These are phyloP conservation scores for Cacatua alba DNA, from an alignment of 2,113 vertebrate genomes.

Conservation along the genomic window DNA sequence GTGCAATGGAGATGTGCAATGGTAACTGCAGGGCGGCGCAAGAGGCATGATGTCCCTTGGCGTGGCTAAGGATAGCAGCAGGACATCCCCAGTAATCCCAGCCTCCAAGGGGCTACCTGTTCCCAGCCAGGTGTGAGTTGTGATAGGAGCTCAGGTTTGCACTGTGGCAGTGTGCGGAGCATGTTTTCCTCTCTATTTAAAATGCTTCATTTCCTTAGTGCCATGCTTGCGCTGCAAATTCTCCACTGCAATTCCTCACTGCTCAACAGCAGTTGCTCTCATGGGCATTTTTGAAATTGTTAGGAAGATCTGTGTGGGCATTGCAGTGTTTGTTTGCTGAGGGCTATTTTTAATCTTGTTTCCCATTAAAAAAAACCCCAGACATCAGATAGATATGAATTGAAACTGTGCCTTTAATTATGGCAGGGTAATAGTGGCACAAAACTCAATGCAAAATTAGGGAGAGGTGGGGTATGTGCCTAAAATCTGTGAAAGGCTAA, in stretches of 20 bases:
- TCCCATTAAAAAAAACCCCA: neutral
- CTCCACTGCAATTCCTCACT: neutral
- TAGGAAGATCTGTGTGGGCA: neutral
- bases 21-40: neutral
- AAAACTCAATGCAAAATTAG: neutral
- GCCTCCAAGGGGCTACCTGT: fast-evolving
- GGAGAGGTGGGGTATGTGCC: neutral
- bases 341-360: slow-evolving; percentile 22
- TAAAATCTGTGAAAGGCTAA: neutral
- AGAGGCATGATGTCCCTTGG: neutral
- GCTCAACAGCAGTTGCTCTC: neutral
- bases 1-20: neutral
- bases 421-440: neutral
- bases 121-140: neutral
- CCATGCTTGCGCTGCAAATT: neutral
- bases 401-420: neutral
- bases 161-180: too few species aligned
- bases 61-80: neutral
- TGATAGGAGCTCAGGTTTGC: neutral
- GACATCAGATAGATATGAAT: neutral
- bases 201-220: neutral
- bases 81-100: neutral
- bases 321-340: slow-evolving; percentile 5
- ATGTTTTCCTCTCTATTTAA: neutral
- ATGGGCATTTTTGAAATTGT: neutral